Evolutionary conservation across 2,797 vertebrate genomes (phyloP), one percentile per base, ranked within the genome.

Genomic region (Enteromius argenteus): DNA sequence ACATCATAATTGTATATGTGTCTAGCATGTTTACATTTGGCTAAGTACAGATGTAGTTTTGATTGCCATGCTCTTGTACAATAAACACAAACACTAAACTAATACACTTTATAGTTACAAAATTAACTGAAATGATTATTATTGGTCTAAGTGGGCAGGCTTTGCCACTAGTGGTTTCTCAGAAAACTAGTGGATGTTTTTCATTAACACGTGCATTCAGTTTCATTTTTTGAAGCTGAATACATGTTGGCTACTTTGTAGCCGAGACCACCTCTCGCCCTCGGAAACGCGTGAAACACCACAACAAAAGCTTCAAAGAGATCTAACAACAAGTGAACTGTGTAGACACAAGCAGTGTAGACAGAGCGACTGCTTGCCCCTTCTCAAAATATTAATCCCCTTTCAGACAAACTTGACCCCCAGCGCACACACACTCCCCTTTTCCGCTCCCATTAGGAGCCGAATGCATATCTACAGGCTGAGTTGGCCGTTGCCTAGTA

Each of bases 291-390:
- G 17, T 42, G 19, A 81, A 85, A 83, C 53, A 3, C 35, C 19
- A 19, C 30, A 73, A 89, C 83, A 88, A 89, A 86, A 79, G 87
- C 89, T 84, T 85, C 75, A 84, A 82, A 86, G 84, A 82, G 56
- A 7, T 53, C 60, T 46, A 85, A 85, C 83, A 84, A 64, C 72
- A 76, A 83, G 76, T 75, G 79, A 75, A 81, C 81, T 83, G 84
- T 86, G 78, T 86, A 84, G 76, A 86, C 62, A 56, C 79, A 80
- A 84, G 85, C 81, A 56, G 73, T 85, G 62, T 44, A 68, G 73
- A 84, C 81, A 83, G 79, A 85, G 32, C 84, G 74, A 81, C 79
- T 42, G 83, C 81, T 74, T 53, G 56, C 58, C 76, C 85, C 42
- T 85, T 81, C 78, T 86, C 83, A 79, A 85, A 79, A 58, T 84